Evolutionary conservation across 2,888 invertebrate species (phyloP).

Genomic region (Tortricodes alternella): DNA sequence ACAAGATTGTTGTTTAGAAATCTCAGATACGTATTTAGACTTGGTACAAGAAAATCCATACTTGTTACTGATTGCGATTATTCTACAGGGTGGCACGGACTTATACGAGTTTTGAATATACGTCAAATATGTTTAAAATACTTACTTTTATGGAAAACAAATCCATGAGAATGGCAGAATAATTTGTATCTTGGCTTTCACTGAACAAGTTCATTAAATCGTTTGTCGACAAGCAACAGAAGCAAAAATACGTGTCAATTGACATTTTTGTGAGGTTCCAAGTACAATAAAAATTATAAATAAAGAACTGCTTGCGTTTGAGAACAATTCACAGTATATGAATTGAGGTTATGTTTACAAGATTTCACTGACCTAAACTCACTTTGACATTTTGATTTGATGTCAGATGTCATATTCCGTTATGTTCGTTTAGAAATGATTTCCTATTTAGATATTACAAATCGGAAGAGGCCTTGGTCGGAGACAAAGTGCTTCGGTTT

Average conservation of each 20-base stretch:
- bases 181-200: conserved; percentile 24
- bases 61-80: background rate
- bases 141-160: conserved; percentile 30
- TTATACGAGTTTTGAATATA: too few species aligned
- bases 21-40: background rate
- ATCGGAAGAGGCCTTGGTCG: too few species aligned
- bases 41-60: background rate
- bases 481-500: too few species aligned
- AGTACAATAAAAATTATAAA: background rate
- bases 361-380: background rate
- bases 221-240: conserved; percentile 40
- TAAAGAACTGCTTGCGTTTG: background rate
- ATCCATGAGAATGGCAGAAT: conserved; percentile 28
- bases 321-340: background rate
- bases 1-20: too few species aligned
- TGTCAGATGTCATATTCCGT: too few species aligned
- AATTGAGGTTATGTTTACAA: conserved; percentile 2
- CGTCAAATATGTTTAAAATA: too few species aligned
- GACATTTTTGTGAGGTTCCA: too few species aligned
- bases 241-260: conserved; percentile 40
- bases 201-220: conserved; percentile 35
- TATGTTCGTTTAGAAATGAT: background rate
- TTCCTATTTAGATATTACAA: too few species aligned
- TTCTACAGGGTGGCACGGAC: background rate
- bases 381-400: background rate